phyloP scores from a whole-genome alignment of 2,888 invertebrate genomes.

The Microchrysa polita region DNA sequence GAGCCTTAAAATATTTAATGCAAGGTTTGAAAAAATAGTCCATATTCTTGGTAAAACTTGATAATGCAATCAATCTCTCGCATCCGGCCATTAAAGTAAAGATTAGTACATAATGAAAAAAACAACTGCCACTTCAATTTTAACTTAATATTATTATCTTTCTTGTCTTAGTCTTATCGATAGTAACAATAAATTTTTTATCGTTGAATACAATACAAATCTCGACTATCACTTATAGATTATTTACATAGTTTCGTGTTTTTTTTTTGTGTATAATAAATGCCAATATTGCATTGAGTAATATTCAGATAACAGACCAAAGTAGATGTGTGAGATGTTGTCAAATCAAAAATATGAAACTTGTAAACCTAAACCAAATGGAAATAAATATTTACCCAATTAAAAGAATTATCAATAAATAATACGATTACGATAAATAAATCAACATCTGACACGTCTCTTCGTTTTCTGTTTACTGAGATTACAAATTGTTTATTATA shows the following conservation, averaged over 20 bases:
- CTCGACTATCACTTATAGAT: slow-evolving; percentile 23
- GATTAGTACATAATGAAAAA: too few relatives aligned
- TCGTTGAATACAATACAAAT: background rate
- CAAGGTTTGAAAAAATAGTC: too few relatives aligned
- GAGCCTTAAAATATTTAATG: too few relatives aligned
- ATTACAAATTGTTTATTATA: slow-evolving; percentile 23
- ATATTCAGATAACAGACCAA: background rate
- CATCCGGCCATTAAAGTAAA: too few relatives aligned
- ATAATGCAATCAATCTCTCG: too few relatives aligned
- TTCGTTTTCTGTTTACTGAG: slow-evolving; percentile 17
- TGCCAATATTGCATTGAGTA: slow-evolving; percentile 24
- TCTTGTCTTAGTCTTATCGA: slow-evolving; percentile 16
- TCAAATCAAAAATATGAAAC: slow-evolving; percentile 5
- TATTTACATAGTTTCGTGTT: slow-evolving; percentile 14
- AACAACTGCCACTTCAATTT: background rate
- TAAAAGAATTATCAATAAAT: background rate
- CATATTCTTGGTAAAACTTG: too few relatives aligned
- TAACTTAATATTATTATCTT: slow-evolving; percentile 3
- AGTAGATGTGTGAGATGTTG: slow-evolving; percentile 11
- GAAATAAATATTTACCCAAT: slow-evolving; percentile 6
- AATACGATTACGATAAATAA: background rate
- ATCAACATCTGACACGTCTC: slow-evolving; percentile 20
- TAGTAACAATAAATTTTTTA: background rate
- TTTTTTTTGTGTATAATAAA: slow-evolving; percentile 5
- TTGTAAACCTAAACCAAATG: slow-evolving; percentile 19